These are phyloP conservation scores for Aurelia aurita complex sp. Pacific DNA, from an alignment of 30 jellyfish, hydroid and myxozoan species.

Conservation along the genomic window DNA sequence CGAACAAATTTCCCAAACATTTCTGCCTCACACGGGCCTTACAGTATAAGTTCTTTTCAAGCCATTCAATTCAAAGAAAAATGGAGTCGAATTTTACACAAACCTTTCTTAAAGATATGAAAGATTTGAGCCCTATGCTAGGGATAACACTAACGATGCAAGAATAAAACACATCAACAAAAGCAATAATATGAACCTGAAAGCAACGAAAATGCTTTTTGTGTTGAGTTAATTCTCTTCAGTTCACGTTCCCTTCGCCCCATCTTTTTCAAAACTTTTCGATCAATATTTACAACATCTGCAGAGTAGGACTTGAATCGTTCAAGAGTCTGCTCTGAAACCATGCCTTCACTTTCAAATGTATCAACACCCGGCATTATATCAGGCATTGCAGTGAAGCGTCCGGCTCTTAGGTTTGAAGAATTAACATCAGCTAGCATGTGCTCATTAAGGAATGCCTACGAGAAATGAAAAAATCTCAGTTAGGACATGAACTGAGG, in stretches of 20 bases:
- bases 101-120: background rate
- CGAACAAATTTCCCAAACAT: too few relatives aligned
- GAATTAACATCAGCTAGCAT: conserved; percentile 54
- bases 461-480: background rate
- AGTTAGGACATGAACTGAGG: too few relatives aligned
- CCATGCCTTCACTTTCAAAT: conserved; percentile 29
- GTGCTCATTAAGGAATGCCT: conserved; percentile 65
- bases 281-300: conserved; percentile 61
- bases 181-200: conserved; percentile 45
- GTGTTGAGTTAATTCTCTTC: conserved; percentile 56
- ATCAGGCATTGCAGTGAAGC: conserved; percentile 74
- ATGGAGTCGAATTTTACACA: too few relatives aligned
- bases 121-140: too few relatives aligned
- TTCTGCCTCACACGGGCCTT: too few relatives aligned
- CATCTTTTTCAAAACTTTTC: conserved; percentile 55
- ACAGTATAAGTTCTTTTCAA: too few relatives aligned
- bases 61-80: too few relatives aligned
- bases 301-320: conserved; percentile 47
- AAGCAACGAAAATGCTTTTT: conserved; percentile 66
- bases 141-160: background rate
- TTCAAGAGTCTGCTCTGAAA: conserved; percentile 44
- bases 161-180: background rate
- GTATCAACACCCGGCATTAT: conserved; percentile 55
- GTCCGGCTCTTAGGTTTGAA: conserved; percentile 31
- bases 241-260: conserved; percentile 73